These are phyloP conservation scores for Bergia puertoricense DNA, from an alignment of 92 coral and sea anemone species.

Conservation along the genomic window DNA sequence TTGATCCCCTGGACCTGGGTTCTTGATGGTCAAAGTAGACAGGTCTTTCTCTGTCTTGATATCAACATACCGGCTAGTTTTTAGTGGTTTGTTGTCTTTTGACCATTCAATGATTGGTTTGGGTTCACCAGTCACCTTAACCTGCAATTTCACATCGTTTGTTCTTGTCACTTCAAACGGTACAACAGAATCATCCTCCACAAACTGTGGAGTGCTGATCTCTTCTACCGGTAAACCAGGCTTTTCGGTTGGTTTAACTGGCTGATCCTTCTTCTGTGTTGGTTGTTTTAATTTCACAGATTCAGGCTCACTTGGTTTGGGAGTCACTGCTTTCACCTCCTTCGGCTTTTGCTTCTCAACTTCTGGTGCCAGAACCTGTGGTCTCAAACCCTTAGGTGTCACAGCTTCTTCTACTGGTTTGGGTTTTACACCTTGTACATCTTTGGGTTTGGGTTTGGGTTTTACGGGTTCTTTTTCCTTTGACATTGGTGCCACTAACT, in stretches of 20 bases:
- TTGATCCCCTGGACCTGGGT: constrained; percentile 6
- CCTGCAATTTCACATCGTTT: constrained; percentile 6
- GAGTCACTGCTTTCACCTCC: neutral
- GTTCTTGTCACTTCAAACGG: constrained; percentile 14
- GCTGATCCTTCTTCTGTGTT: neutral
- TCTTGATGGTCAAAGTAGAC: neutral
- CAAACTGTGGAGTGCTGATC: constrained; percentile 19
- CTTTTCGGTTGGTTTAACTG: neutral
- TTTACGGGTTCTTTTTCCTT: neutral
- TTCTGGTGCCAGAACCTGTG: neutral
- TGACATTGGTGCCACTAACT: neutral
- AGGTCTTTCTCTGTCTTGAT: neutral
- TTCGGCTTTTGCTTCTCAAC: neutral
- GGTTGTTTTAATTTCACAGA: neutral
- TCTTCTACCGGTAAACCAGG: constrained; percentile 5
- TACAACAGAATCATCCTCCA: constrained; percentile 1
- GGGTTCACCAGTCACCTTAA: constrained; percentile 13
- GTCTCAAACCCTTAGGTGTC: neutral
- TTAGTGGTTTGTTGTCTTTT: neutral
- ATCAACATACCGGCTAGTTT: neutral
- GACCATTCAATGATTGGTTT: neutral
- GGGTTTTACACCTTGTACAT: neutral
- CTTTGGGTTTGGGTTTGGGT: neutral
- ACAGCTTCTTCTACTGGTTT: constrained; percentile 4
- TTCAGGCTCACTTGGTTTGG: neutral